phyloP scores from a whole-genome alignment of 1,140 invertebrate species.

The Samia ricini region DNA sequence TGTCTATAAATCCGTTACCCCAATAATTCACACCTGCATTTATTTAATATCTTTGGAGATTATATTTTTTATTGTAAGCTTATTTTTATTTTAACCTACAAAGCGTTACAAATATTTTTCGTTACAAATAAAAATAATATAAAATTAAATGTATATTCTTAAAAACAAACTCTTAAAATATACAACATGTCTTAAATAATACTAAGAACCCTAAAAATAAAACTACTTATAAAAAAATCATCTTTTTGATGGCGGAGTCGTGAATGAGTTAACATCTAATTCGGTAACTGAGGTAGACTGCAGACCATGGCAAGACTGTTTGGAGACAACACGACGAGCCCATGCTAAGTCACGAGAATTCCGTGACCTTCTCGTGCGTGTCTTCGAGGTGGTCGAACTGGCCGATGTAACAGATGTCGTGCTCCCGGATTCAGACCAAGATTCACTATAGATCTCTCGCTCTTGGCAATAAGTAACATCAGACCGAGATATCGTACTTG shows the following conservation, averaged over 20 bases:
- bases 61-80: too few relatives aligned
- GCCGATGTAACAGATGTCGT: conserved; percentile 34
- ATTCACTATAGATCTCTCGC: conserved; percentile 36
- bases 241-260: conserved; percentile 37
- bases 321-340: conserved; percentile 49
- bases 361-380: conserved; percentile 32
- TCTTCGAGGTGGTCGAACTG: conserved; percentile 42
- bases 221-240: conserved; percentile 21
- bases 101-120: too few relatives aligned
- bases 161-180: conserved; percentile 32
- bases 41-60: too few relatives aligned
- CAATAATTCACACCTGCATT: too few relatives aligned
- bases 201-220: conserved; percentile 27
- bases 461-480: conserved; percentile 34
- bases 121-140: not conserved
- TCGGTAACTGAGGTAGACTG: conserved; percentile 49
- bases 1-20: too few relatives aligned
- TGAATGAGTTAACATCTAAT: conserved; percentile 44
- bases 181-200: conserved; percentile 32
- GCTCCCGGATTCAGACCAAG: conserved; percentile 39
- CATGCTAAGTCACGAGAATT: conserved; percentile 51
- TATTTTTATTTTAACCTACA: too few relatives aligned
- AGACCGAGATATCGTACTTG: conserved; percentile 41
- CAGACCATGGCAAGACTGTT: conserved; percentile 28
- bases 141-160: conserved; percentile 24